Conservation (phyloP, 2,797 vertebrate species). For the Aldrovandia affinis region DNA sequence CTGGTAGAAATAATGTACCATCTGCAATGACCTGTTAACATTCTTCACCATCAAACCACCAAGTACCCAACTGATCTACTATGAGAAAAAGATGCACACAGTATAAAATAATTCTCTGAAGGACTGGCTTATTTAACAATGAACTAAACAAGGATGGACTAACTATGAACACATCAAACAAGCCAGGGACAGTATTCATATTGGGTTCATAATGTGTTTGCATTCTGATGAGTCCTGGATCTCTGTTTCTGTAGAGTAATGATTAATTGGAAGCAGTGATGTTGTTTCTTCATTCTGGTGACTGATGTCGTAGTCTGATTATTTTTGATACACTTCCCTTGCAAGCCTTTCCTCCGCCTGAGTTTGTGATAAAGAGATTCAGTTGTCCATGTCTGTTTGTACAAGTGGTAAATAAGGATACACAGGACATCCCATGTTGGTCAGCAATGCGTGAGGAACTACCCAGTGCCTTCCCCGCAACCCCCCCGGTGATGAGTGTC, state of each 20-base stretch:
- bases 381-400: constrained; percentile 55
- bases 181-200: neutral
- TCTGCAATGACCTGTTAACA: constrained; percentile 36
- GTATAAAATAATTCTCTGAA: neutral
- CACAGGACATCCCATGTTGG: constrained; percentile 6
- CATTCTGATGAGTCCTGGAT: constrained; percentile 38
- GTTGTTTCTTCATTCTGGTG: constrained; percentile 53
- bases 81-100: neutral
- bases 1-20: constrained; percentile 44
- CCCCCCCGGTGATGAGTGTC: constrained; percentile 35
- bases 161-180: neutral
- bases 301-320: constrained; percentile 68
- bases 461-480: neutral
- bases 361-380: constrained; percentile 48
- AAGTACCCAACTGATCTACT: neutral
- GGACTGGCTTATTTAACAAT: neutral
- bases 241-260: constrained; percentile 51
- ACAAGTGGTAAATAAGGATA: constrained; percentile 30
- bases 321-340: constrained; percentile 51
- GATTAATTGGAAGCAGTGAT: constrained; percentile 56
- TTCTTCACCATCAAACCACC: constrained; percentile 18
- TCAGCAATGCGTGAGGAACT: neutral
- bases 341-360: constrained; percentile 42
- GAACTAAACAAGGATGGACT: neutral
- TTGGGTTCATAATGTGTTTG: neutral